These are phyloP conservation scores for Daphoenositta chrysoptera DNA, from an alignment of 2,113 vertebrate genomes.

Conservation along the genomic window DNA sequence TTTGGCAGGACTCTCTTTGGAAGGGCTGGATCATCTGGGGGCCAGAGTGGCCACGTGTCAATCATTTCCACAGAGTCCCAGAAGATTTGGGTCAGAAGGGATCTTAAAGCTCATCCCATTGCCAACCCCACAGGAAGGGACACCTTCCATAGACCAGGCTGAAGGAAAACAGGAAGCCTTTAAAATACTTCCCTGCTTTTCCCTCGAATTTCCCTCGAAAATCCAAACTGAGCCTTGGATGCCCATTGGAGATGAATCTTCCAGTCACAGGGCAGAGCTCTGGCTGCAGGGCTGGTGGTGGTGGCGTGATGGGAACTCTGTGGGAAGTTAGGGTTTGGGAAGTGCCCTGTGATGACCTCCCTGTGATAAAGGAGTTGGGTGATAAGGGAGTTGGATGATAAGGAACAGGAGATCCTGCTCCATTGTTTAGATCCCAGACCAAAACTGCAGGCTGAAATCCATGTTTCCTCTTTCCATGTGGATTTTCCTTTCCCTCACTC, in stretches of 20 bases:
- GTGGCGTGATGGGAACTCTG: rapidly evolving
- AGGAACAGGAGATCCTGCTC: background rate
- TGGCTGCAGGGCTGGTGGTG: rapidly evolving
- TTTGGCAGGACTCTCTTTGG: background rate
- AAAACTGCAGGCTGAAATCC: background rate
- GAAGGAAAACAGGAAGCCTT: background rate
- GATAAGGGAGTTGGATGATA: background rate
- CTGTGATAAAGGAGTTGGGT: too few species aligned
- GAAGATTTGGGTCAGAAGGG: background rate
- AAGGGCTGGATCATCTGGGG: background rate
- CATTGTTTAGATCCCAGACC: background rate
- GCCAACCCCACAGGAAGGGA: background rate
- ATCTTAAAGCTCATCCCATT: background rate
- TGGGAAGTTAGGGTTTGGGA: background rate
- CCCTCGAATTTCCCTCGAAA: rapidly evolving
- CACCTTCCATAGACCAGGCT: background rate
- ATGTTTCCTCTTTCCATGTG: rapidly evolving
- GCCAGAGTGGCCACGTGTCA: background rate
- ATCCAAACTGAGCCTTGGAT: background rate
- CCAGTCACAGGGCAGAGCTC: rapidly evolving
- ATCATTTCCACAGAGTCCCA: background rate
- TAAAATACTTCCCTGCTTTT: background rate
- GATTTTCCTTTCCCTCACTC: background rate
- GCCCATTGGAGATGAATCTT: background rate
- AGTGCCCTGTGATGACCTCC: background rate